Base-by-base conservation (phyloP, 2,113 vertebrate species). In the Bagarius yarrelli region DNA sequence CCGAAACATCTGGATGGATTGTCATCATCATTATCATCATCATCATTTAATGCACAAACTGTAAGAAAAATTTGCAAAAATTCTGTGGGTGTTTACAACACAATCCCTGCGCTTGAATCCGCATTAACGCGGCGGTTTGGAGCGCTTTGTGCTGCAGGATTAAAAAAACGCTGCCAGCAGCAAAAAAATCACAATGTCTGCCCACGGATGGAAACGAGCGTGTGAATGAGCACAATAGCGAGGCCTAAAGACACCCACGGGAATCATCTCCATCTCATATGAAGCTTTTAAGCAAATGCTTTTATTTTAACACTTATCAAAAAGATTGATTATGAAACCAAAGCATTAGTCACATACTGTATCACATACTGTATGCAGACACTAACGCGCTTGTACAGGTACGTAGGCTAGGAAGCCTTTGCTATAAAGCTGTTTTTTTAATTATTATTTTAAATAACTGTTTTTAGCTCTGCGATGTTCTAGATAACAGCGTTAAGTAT, bases 91-190 rank as follows among this genome's bases (percentile, higher is more conserved):
- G 60, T 56, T 11, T 71, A 63, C 30, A 23, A 50, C 70, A 63
- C 44, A 73, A 73, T 25, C 47, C 80, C 56, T 64, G 32, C 55
- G 59, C 52, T 80, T 71, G 47, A 80, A 78, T 66, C 36, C 36
- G 40, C 55, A 70, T 76, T 80, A 64, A 27, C 47, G 18, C 67
- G 34, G 56, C 34, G 73, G 76, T 71, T 80, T 72, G 64, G n/a
- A 50, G 34, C 27, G 64, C 81, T 79, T 81, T 78, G 78, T 78
- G 61, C 27, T 18, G 32, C 8, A 25, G 74, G 84, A 83, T 83
- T 79, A 78, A 83, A 86, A 81, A 70, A 82, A 83, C 60, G 13
- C 40, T 81, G 78, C 77, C 75, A 40, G 56, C 78, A 36, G 79
- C 36, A 60, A 59, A 27, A 81, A 79, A 81, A 79, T 64, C 64